phyloP scores from a whole-genome alignment of 2,888 invertebrate genomes.

The Oscheius myriophilus region DNA sequence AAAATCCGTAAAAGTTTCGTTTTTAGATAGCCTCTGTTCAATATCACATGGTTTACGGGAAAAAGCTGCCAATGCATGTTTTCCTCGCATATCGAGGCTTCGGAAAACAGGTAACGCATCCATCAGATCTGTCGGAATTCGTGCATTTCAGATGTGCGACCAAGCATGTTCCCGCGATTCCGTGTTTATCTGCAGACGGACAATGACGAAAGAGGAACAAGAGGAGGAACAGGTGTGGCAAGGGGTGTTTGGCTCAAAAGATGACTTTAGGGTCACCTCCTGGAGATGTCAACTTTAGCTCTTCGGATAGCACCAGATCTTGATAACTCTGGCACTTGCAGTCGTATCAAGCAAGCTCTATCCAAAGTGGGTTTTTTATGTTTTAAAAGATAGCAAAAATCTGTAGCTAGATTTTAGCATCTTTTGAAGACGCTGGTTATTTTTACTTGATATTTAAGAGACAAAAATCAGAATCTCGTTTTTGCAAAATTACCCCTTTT shows the following conservation, averaged over 20 bases:
- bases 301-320: constrained; percentile 37
- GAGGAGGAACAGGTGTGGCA: constrained; percentile 38
- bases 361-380: constrained; percentile 37
- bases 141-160: constrained; percentile 47
- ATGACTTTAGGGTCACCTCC: constrained; percentile 27
- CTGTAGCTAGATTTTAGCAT: constrained; percentile 4
- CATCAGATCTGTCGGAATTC: not conserved
- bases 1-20: constrained; percentile 3
- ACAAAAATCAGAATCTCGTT: too few relatives aligned
- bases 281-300: constrained; percentile 36
- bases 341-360: constrained; percentile 42
- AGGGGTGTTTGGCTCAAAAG: too few relatives aligned
- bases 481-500: too few relatives aligned
- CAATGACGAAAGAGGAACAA: constrained; percentile 36
- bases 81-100: constrained; percentile 58
- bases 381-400: too few relatives aligned
- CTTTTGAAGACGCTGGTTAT: too few relatives aligned
- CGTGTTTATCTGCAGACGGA: constrained; percentile 37
- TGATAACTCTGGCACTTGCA: constrained; percentile 44
- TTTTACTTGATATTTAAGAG: too few relatives aligned
- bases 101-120: constrained; percentile 47
- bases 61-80: constrained; percentile 53
- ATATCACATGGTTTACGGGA: constrained; percentile 63
- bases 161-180: constrained; percentile 48
- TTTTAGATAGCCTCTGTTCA: constrained; percentile 53